Evolutionary conservation across 2,113 vertebrate species (phyloP).

Genomic region (Anolis sagrei): DNA sequence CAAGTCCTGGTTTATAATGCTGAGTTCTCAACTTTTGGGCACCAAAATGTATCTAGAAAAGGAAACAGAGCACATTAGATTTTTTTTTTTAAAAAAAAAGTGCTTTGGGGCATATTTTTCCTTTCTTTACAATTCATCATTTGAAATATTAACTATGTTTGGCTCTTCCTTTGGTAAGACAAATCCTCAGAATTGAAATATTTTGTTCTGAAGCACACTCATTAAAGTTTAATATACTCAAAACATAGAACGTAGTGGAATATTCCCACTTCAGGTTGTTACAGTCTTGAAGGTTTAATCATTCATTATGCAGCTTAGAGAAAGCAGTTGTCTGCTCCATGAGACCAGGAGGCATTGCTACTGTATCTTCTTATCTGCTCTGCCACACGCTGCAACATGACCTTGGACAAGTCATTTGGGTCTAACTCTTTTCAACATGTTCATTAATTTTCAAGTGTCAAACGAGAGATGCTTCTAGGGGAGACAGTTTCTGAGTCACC

Average conservation of each 20-base stretch:
- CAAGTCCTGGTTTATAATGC: conserved; percentile 70
- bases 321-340: conserved; percentile 34
- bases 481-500: conserved; percentile 22
- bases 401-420: conserved; percentile 43
- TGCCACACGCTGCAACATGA: conserved; percentile 33
- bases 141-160: conserved; percentile 11
- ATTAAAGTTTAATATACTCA: conserved; percentile 34
- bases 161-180: background rate
- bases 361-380: conserved; percentile 38
- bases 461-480: conserved; percentile 18
- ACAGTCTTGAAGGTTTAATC: conserved; percentile 39
- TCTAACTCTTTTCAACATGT: conserved; percentile 42
- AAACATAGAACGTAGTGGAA: conserved; percentile 16
- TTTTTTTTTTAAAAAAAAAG: conserved; percentile 31
- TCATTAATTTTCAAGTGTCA: conserved; percentile 47
- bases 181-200: background rate
- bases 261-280: conserved; percentile 24
- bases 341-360: conserved; percentile 33
- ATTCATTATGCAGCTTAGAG: conserved; percentile 36
- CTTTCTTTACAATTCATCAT: conserved; percentile 1
- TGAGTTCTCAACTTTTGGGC: conserved; percentile 73
- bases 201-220: conserved; percentile 30
- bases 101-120: conserved; percentile 58
- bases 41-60: conserved; percentile 68
- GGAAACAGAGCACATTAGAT: conserved; percentile 48